A percentile compares a stretch with the other conserved stretches of the same genome.
Conservation (phyloP, 1,140 invertebrate genomes). For the Hyphantria cunea region DNA sequence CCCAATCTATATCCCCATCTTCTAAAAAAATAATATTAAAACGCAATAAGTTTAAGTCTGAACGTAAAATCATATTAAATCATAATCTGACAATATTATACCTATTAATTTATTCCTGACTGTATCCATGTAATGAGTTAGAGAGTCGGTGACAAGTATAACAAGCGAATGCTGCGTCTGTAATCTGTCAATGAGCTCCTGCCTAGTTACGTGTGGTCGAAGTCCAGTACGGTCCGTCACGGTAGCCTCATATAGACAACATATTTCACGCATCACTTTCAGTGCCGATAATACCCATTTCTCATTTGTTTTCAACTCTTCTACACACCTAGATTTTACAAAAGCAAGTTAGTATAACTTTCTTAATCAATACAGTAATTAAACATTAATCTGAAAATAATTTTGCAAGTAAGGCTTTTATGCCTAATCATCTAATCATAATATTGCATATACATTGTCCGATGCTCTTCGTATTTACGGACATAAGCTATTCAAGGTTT, state of each 20-base stretch:
- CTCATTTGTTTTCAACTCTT: slow-evolving; percentile 94
- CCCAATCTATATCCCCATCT: slow-evolving; percentile 90
- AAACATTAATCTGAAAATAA: not conserved
- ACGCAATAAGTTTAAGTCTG: slow-evolving; percentile 2
- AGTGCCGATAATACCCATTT: slow-evolving; percentile 96
- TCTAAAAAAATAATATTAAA: slow-evolving; percentile 41
- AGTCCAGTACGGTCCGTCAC: slow-evolving; percentile 83
- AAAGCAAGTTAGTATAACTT: not conserved
- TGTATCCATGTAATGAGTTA: slow-evolving; percentile 95
- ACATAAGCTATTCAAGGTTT: no score
- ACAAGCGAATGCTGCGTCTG: slow-evolving; percentile 96
- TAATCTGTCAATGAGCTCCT: slow-evolving; percentile 93
- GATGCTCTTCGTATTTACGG: no score
- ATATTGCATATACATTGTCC: no score
- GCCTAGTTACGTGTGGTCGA: slow-evolving; percentile 78
- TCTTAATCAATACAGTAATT: not conserved
- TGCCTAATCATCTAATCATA: no score
- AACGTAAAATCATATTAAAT: no score
- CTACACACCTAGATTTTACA: slow-evolving; percentile 87
- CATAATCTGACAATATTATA: slow-evolving; percentile 25
- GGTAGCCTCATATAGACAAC: slow-evolving; percentile 94
- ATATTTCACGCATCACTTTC: slow-evolving; percentile 98
- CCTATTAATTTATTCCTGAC: slow-evolving; percentile 83
- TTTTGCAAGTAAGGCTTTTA: no score
- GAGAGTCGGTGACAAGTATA: slow-evolving; percentile 95